Evolutionary conservation across 2,888 invertebrate species (phyloP), one percentile per base, ranked within the genome.

Genomic region (Mythimna impura): DNA sequence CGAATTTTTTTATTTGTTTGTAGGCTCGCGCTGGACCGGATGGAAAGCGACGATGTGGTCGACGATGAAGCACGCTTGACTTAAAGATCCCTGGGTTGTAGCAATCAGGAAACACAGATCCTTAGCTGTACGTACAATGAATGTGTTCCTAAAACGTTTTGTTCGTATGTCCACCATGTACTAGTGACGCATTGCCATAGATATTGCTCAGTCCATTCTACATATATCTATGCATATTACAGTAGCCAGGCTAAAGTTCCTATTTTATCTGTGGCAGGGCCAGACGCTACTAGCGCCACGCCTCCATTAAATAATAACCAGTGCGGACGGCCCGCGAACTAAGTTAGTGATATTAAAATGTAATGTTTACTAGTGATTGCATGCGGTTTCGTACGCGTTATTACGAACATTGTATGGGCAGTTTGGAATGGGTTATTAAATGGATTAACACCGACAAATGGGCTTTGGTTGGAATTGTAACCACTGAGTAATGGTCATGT

Each of bases 231-330:
- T 20, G 50, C 50, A 52, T n/a, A 77, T 73, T 75, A 83, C 83
- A 85, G 83, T 77, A 79, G 78, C 76, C 34, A 64, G 43, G 58
- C 75, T 78, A 78, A 81, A 83, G 71, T 74, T 64, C 58, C 72
- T 85, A 85, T 57, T 83, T 85, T 76, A 85, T 85, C 81, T 85
- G 81, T 74, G 73, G 75, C 64, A 30, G 30, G 63, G 50, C 52
- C 54, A 71, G 71, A 57, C 47, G 80, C 71, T 81, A 73, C 82
- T 77, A 83, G 83, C 72, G 85, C 83, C 88, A 83, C 88, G 88
- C 88, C 89, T 80, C 40, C 71, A 71, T 82, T 76, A 78, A 83
- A 88, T 85, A 89, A 88, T 88, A 87, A 88, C 87, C 85, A 82
- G 84, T 82, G 83, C 83, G 70, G 79, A 78, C 78, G 74, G 67